phyloP scores from a whole-genome alignment of 2,888 invertebrate genomes.

The Periphyllus acericola region DNA sequence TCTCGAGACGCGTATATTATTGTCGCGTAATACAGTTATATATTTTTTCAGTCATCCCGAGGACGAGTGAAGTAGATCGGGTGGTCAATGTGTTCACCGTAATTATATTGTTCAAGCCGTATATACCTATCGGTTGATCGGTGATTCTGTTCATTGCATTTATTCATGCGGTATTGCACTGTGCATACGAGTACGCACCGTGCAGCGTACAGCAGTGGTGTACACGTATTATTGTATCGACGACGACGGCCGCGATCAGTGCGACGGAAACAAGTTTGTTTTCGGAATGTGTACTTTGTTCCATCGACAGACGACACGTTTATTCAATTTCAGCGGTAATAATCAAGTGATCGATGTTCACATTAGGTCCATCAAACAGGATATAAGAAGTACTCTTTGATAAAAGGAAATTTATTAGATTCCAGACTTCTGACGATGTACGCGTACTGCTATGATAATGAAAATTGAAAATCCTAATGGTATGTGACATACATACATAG shows the following conservation, averaged over 20 bases:
- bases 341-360: neutral
- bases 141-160: too few species aligned
- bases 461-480: slow-evolving; percentile 1
- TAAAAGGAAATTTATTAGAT: neutral
- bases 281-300: neutral
- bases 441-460: neutral
- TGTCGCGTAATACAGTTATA: too few species aligned
- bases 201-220: neutral
- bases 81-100: too few species aligned
- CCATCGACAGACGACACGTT: neutral
- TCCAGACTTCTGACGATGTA: neutral
- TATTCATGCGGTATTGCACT: too few species aligned
- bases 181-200: neutral
- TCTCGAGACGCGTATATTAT: too few species aligned
- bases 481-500: neutral
- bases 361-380: neutral
- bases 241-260: neutral
- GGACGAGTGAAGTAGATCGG: too few species aligned
- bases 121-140: too few species aligned
- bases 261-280: neutral
- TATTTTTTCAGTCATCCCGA: too few species aligned
- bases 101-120: too few species aligned
- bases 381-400: neutral
- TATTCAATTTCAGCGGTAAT: neutral
- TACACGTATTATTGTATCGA: too few species aligned